Evolutionary conservation across 1,140 invertebrate genomes (phyloP), one percentile per base, ranked within the genome.

Genomic region (Drosophila ohnishii): DNA sequence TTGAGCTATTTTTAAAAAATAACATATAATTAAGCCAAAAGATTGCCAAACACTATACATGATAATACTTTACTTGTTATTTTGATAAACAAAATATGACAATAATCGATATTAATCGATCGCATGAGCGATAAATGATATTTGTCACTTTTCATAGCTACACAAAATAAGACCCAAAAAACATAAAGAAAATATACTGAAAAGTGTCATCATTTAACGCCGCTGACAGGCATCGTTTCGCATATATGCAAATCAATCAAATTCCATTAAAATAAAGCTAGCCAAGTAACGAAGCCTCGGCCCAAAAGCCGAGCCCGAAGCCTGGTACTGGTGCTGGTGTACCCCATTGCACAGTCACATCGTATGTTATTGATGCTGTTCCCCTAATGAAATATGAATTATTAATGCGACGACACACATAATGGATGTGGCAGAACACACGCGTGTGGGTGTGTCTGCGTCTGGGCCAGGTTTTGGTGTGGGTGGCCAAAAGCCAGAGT

Each of bases 241-340:
- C 66, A 32, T 58, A 78, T 82, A 83, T 85, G 81, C 81, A 85
- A 85, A 85, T 85, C 81, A 85, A 85, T 85, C 81, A 85, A 85
- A 85, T 80, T 85, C 69, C 64, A 84, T 84, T 80, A 77, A 85
- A 77, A 63, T 74, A 66, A 77, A 77, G 56, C 63, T 44, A 84
- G 64, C 47, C 76, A 76, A 75, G 51, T 71, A 67, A 64, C 34
- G 62, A 30, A 22, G 19, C 39, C 47, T 39, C 25, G 5, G n/a
- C n/a, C 39, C 6, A 7, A 6, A 7, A 6, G 5, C 37, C 37
- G 7, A 50, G 3, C 1, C 51, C 19, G 5, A 14, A n/a, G 14
- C 32, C 19, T 35, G 19, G 14, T 4, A 35, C n/a, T 32, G 30
- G 30, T 2, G 2, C n/a, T 32, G 30, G 30, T 2, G 2, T 1